Evolutionary conservation across 2,888 invertebrate genomes (phyloP), one percentile per base, ranked within the genome.

Genomic region (Chrysodeixis includens): DNA sequence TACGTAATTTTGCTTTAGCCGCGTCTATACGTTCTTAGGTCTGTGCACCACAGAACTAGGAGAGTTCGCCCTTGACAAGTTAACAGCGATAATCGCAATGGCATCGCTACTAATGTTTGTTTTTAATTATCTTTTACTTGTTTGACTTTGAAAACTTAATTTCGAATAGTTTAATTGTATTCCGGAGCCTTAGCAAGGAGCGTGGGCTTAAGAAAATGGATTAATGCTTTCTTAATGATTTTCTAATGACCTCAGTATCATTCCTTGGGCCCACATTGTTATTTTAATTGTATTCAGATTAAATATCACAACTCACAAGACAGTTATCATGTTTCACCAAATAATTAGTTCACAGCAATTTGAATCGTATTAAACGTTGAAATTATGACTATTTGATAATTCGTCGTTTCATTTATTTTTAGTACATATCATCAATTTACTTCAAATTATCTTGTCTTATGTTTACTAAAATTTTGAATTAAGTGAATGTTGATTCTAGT

Each of bases 61-160:
- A 87, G 86, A 88, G 85, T 76, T 73, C 81, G 92, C 81, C 93
- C 93, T 93, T 93, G 92, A 85, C 80, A 86, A 86, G 85, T 88
- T 84, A 79, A 79, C 83, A 80, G 61, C 72, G 62, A 62, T 80
- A 71, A 79, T 81, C 79, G 66, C 69, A 71, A 64, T 62, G 64
- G 69, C 70, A 78, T 80, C 74, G 77, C 75, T 67, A 59, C 69
- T 22, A 74, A 80, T 67, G 77, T 74, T 70, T 70, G 71, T 73
- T 77, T 78, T 72, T 79, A 81, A 73, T 78, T 75, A 62, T 69
- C 66, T 78, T 77, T 76, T 71, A 74, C 76, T 71, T 73, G 64
- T 71, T 79, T 71, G 76, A 81, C 76, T 83, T 78, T 76, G 76
- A 56, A 69, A 80, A 73, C 67, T 72, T 69, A 14, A 73, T 72